Evolutionary conservation across 2,888 invertebrate species (phyloP).

Genomic region (Platypus cylindrus): DNA sequence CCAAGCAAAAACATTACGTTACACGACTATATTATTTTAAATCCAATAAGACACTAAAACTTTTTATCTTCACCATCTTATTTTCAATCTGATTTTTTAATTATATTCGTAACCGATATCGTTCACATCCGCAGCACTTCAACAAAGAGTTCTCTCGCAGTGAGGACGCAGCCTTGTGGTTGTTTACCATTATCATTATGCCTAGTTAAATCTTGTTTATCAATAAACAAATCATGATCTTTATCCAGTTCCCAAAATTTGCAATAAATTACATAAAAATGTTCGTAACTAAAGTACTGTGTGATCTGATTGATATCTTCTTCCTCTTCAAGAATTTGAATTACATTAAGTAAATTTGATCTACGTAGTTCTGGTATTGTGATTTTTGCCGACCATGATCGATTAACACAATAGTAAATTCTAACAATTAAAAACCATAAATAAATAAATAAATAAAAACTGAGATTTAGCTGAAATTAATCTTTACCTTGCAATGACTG

Average conservation of each 20-base stretch:
- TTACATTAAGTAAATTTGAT: slow-evolving; percentile 76
- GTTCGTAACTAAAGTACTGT: slow-evolving; percentile 92
- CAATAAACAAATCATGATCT: slow-evolving; percentile 95
- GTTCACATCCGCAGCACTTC: too few species aligned
- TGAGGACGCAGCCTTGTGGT: too few species aligned
- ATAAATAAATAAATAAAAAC: slow-evolving; percentile 2
- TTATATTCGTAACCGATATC: too few species aligned
- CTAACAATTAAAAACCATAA: too few species aligned
- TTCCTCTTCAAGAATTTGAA: slow-evolving; percentile 80
- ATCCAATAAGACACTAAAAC: too few species aligned
- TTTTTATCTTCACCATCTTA: too few species aligned
- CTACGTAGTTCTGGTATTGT: slow-evolving; percentile 78
- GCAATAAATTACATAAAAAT: slow-evolving; percentile 99
- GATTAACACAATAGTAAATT: slow-evolving; percentile 86
- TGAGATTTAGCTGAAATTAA: neutral
- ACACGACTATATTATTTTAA: too few species aligned
- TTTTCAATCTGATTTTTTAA: too few species aligned
- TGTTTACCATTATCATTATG: slow-evolving; percentile 91
- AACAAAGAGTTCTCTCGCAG: too few species aligned
- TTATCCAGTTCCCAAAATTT: slow-evolving; percentile 99
- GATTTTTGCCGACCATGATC: slow-evolving; percentile 92
- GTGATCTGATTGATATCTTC: slow-evolving; percentile 94
- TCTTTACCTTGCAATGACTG: slow-evolving; percentile 75
- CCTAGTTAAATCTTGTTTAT: slow-evolving; percentile 81
- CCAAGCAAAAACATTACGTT: too few species aligned